A percentile compares a stretch with the other conserved stretches of the same genome.
Conservation (phyloP, 2,888 invertebrate genomes). For the Acanthopleura granulata region DNA sequence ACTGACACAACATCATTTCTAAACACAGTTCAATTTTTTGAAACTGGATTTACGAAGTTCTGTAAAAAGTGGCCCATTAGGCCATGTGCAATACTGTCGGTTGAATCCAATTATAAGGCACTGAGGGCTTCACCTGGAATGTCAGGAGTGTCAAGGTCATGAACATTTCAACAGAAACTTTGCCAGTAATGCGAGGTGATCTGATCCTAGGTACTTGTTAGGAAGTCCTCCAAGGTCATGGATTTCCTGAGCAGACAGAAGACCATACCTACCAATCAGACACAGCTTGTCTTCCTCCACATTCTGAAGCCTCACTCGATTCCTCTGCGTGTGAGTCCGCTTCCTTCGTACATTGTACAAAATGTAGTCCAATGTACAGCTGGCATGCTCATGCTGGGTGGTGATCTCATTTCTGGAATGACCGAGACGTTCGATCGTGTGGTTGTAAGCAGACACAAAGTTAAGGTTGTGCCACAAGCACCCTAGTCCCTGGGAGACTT, state of each 20-base stretch:
- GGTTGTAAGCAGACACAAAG: constrained; percentile 80
- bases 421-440: constrained; percentile 56
- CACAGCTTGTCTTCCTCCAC: constrained; percentile 72
- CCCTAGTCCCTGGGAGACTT: constrained; percentile 75
- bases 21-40: no score
- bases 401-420: constrained; percentile 76
- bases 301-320: constrained; percentile 27
- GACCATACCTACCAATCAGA: constrained; percentile 76
- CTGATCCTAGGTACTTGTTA: constrained; percentile 72
- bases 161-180: constrained; percentile 38
- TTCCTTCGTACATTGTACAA: constrained; percentile 75
- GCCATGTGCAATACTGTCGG: no score
- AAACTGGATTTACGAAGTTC: no score
- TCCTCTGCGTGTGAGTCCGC: constrained; percentile 25
- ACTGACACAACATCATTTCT: no score
- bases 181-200: constrained; percentile 62
- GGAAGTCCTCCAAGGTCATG: constrained; percentile 77
- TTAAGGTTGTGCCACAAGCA: constrained; percentile 78
- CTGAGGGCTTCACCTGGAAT: no score
- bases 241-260: constrained; percentile 79
- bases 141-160: no score
- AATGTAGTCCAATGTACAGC: constrained; percentile 85
- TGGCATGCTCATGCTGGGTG: constrained; percentile 84
- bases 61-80: no score
- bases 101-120: no score